Evolutionary conservation across 2,888 invertebrate species (phyloP), one percentile per base, ranked within the genome.

Genomic region (Ophion slaviceki): DNA sequence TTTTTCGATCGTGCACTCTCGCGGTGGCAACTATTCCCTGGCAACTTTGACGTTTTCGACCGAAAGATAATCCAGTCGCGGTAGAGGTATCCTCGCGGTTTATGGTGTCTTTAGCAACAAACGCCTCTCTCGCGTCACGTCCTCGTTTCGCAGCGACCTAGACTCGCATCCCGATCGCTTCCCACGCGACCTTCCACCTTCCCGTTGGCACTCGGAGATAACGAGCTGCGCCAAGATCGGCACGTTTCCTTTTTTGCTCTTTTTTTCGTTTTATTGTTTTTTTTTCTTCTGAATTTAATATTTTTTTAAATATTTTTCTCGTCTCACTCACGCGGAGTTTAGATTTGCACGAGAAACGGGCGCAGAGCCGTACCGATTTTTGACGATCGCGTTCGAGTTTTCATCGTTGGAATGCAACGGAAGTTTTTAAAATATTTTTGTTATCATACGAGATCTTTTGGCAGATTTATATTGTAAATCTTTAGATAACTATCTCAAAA

Each of bases 121-220:
- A 53, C 82, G 82, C 64, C 76, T 53, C 47, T 59, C 45, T 32
- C 67, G 20, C 7, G 84, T 84, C 86, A 86, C 89, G 91, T 90
- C 91, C 92, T 89, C 92, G 84, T 90, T 91, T 91, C 88, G 79
- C 78, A 59, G 70, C 89, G 89, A 87, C 86, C 86, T 87, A 86
- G 86, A 85, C 85, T 80, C 85, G 81, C 87, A 89, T 90, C 89
- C 87, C 88, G 85, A 91, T 90, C 90, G 88, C 87, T 91, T 92
- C 91, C 90, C 91, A 92, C 90, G 89, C 89, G 90, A 90, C 89
- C 90, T 89, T 90, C 88, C 86, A 87, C 88, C 87, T 85, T 83
- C 80, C 80, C 77, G 80, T 53, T 80, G 72, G 77, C 67, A 68
- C 72, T 62, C 80, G 40, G 80, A 86, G 80, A 83, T 85, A 85